A percentile compares a stretch with the other conserved stretches of the same genome.
Conservation (phyloP, 2,797 vertebrate genomes). For the Megalops cyprinoides region DNA sequence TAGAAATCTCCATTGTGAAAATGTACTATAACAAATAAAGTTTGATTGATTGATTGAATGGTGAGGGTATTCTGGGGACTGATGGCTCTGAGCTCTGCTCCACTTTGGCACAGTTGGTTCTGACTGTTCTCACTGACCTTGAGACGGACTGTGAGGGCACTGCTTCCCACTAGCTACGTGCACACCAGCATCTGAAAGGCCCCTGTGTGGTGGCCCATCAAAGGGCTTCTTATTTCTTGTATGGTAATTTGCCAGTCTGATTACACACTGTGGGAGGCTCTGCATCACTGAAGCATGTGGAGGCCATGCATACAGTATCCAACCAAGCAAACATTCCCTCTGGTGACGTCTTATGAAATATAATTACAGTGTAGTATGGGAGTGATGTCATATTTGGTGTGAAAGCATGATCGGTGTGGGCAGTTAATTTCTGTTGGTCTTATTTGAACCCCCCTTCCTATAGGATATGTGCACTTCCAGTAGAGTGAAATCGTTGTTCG, state of each 20-base stretch:
- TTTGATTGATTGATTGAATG: too few relatives aligned
- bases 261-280: constrained; percentile 52
- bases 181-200: constrained; percentile 45
- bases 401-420: background rate
- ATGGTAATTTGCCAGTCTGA: constrained; percentile 56
- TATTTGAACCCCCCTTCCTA: background rate
- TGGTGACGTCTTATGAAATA: background rate
- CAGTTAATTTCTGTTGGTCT: background rate
- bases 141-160: background rate
- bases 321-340: constrained; percentile 28
- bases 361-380: background rate
- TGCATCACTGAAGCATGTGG: constrained; percentile 50
- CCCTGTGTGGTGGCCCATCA: constrained; percentile 60
- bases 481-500: too few relatives aligned
- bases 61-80: too few relatives aligned
- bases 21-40: too few relatives aligned
- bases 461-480: too few relatives aligned
- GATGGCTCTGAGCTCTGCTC: too few relatives aligned
- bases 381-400: background rate
- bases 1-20: too few relatives aligned
- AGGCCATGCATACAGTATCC: constrained; percentile 30
- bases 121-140: constrained; percentile 4
- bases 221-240: constrained; percentile 56
- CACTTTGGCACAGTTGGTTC: too few relatives aligned
- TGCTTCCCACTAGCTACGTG: constrained; percentile 8